Base-by-base conservation (phyloP, 2,113 vertebrate genomes). In the Pholis gunnellus region DNA sequence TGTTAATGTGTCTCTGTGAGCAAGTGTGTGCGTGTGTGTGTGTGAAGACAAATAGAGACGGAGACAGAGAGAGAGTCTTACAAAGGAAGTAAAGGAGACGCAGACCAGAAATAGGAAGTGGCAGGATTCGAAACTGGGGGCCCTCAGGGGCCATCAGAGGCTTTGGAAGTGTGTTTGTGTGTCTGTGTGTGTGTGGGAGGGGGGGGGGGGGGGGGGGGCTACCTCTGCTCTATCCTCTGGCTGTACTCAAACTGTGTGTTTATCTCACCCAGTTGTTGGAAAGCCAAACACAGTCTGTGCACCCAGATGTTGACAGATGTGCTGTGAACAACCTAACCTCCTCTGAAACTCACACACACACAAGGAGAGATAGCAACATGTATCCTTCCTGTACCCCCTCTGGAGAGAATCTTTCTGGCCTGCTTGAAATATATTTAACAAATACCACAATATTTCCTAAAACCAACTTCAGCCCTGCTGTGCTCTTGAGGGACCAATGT, bases 301-400 rank as follows among this genome's bases (percentile, higher is more conserved):
- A 76, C 88, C 94, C 95, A 96, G 95, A 96, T 96, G 95, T 91
- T 87, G 93, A 94, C 95, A 95, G 95, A 94, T 96, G 95, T 94
- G 88, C 27, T 36, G 75, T 68, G 61, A 76, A 64, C 78, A 86
- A 67, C 60, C 42, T 82, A 78, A 83, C 64, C 69, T 88, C 83
- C 79, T 87, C 70, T 81, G 76, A 76, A 88, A 48, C 38, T 63
- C 67, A 61, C 25, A 54, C 13, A 54, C 13, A 69, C 67, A 81
- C 69, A 72, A 25, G 13, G 15, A 65, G 68, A 79, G 27, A 81
- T 6, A 72, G 69, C 56, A 40, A 72, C 60, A 75, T 64, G 65
- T 13, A 79, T 82, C 79, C 83, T 89, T 88, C 89, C 88, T 85
- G 57, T 48, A 1, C 31, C 25, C 72, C 76, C 89, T 52, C 81